Evolutionary conservation across 2,113 vertebrate species (phyloP).

Genomic region (Nothoprocta pentlandii): DNA sequence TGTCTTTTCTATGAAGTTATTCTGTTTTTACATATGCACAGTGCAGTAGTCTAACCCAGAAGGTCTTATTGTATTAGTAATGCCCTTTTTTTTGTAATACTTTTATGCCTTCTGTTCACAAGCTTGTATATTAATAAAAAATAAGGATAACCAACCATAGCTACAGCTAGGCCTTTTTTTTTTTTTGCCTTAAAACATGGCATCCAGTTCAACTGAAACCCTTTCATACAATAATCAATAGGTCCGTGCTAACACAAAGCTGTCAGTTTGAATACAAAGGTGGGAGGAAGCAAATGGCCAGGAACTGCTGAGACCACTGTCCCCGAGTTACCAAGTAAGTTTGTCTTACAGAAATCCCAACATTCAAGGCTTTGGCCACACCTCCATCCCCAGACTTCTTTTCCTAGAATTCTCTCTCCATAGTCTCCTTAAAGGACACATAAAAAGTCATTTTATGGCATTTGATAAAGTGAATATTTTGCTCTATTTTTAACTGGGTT

Average conservation of each 20-base stretch:
- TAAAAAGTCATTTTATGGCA: background rate
- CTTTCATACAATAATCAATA: background rate
- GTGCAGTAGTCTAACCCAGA: background rate
- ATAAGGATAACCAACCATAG: background rate
- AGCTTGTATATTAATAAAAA: background rate
- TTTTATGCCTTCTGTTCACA: background rate
- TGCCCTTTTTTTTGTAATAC: background rate
- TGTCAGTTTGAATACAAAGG: rapidly evolving
- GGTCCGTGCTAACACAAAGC: background rate
- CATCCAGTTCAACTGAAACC: background rate
- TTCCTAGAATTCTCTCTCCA: background rate
- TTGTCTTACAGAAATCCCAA: background rate
- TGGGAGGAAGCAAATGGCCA: background rate
- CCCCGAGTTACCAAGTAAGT: background rate
- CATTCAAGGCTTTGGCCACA: background rate
- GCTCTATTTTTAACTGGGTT: background rate
- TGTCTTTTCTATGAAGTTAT: background rate
- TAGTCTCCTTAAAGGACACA: background rate
- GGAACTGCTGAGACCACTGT: background rate
- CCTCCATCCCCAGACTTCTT: background rate
- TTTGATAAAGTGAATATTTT: background rate
- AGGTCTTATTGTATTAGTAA: background rate
- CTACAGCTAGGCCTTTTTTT: background rate
- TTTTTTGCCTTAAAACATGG: background rate
- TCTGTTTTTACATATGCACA: background rate